Evolutionary conservation across 2,797 vertebrate genomes (phyloP), one percentile per base, ranked within the genome.

Genomic region (Zalophus californianus): DNA sequence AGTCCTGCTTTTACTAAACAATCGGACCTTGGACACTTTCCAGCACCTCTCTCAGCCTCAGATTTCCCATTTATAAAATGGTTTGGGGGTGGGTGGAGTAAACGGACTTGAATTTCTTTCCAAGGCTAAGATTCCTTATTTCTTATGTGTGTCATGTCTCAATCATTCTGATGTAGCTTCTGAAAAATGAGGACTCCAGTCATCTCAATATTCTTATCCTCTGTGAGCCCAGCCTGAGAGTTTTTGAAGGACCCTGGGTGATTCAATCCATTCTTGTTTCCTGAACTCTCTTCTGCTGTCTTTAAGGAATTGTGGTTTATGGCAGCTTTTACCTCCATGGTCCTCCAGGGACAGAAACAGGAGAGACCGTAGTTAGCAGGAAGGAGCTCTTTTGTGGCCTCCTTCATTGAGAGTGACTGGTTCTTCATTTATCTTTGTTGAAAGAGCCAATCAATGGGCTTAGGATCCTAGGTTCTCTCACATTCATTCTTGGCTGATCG

Each of bases 261-360:
- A 94, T 75, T 92, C 82, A 86, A 82, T 96, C 38, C 72, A 96
- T 96, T 48, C 86, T 92, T 41, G 21, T 72, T 97, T 91, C 84
- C 38, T 90, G 60, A 50, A 48, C 23, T 94, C n/a, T 96, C 52
- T 75, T 89, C 38, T 82, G 32, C 92, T 90, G 15, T 95, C 97
- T 96, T 64, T n/a, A 73, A 96, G 86, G 79, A 96, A 95, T 83
- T 68, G 80, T 94, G 89, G 32, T 97, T 98, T 98, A 97, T 91
- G 77, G 91, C 38, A 85, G 79, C 82, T 94, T 97, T 97, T 96
- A 95, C 44, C 29, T 85, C n/a, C 77, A 79, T 27, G 50, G 15
- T 90, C 64, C 96, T 82, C 86, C 16, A 56, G 91, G 94, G 95
- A 97, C 64, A 79, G 80, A 93, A 87, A 94, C 20, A 92, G 83